Percentiles rank a stretch among this genome's conserved stretches.
These are phyloP conservation scores for Drosophila eugracilis DNA, from an alignment of 1,140 invertebrate species.

Conservation along the genomic window DNA sequence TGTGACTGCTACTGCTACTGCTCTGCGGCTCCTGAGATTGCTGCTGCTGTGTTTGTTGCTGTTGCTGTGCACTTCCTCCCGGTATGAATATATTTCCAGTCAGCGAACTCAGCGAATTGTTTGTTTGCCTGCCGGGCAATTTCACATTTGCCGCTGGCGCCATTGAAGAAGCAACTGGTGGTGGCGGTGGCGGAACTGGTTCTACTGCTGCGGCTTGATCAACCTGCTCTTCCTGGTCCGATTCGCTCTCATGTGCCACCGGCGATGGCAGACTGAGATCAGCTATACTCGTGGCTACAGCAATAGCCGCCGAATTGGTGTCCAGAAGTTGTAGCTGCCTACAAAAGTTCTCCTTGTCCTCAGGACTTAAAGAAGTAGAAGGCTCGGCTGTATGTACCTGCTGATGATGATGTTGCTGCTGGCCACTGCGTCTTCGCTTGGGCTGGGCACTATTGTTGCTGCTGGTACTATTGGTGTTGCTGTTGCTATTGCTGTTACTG, in stretches of 20 bases:
- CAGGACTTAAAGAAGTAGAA: constrained; percentile 69
- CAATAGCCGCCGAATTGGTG: constrained; percentile 72
- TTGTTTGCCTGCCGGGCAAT: constrained; percentile 91
- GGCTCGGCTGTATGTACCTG: constrained; percentile 20
- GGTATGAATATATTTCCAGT: constrained; percentile 93
- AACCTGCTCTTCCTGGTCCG: constrained; percentile 32
- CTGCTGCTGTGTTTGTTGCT: constrained; percentile 26
- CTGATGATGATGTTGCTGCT: constrained; percentile 40
- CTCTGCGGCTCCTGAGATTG: constrained; percentile 43
- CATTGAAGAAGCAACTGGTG: constrained; percentile 54
- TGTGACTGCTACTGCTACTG: constrained; percentile 30
- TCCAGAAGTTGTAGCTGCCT: constrained; percentile 70
- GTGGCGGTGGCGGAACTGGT: constrained; percentile 17
- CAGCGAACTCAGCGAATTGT: constrained; percentile 93
- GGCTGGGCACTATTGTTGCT: constrained; percentile 25
- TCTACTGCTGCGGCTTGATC: constrained; percentile 24
- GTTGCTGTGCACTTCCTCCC: constrained; percentile 20
- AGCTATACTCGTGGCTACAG: constrained; percentile 73
- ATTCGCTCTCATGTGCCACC: constrained; percentile 58
- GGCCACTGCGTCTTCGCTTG: constrained; percentile 31
- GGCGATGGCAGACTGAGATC: constrained; percentile 70
- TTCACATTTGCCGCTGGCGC: constrained; percentile 85
- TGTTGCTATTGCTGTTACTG: constrained; percentile 45
- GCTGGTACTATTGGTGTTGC: constrained; percentile 35
- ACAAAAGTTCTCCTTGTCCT: constrained; percentile 84